A percentile compares a stretch with the other conserved stretches of the same genome.
Conservation (phyloP, 2,888 invertebrate species). For the Drosophila parthenogenetica region DNA sequence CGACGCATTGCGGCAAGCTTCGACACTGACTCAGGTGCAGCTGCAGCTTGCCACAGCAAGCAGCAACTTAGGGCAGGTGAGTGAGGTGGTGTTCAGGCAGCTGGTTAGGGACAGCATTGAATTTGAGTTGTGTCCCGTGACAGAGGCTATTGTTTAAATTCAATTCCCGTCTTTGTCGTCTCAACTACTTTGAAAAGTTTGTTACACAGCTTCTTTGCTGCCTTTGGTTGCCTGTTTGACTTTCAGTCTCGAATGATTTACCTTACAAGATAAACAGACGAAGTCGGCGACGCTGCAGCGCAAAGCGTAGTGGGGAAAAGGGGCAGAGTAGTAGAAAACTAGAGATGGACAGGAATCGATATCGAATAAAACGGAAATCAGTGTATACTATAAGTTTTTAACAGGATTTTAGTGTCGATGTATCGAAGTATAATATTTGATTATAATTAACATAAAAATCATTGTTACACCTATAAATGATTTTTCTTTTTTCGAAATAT, state of each 20-base stretch:
- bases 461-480: too few relatives aligned
- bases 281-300: conserved; percentile 21
- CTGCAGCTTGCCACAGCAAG: conserved; percentile 15
- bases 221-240: conserved; percentile 68
- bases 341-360: neutral
- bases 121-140: conserved; percentile 60
- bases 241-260: conserved; percentile 81
- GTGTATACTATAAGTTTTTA: too few relatives aligned
- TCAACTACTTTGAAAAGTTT: conserved; percentile 77
- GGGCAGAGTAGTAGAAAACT: neutral
- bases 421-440: too few relatives aligned
- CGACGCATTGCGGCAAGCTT: conserved; percentile 72
- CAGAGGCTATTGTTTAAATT: conserved; percentile 76
- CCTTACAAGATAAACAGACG: conserved; percentile 77
- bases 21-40: conserved; percentile 6
- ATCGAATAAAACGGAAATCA: too few relatives aligned
- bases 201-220: conserved; percentile 15
- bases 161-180: conserved; percentile 78
- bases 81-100: neutral
- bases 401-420: too few relatives aligned
- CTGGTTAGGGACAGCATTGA: conserved; percentile 22
- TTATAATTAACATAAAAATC: too few relatives aligned
- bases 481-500: neutral
- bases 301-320: conserved; percentile 1
- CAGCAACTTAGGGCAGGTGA: neutral